Evolutionary conservation across 2,797 vertebrate genomes (phyloP), one percentile per base, ranked within the genome.

Genomic region (Fistularia tabacaria): DNA sequence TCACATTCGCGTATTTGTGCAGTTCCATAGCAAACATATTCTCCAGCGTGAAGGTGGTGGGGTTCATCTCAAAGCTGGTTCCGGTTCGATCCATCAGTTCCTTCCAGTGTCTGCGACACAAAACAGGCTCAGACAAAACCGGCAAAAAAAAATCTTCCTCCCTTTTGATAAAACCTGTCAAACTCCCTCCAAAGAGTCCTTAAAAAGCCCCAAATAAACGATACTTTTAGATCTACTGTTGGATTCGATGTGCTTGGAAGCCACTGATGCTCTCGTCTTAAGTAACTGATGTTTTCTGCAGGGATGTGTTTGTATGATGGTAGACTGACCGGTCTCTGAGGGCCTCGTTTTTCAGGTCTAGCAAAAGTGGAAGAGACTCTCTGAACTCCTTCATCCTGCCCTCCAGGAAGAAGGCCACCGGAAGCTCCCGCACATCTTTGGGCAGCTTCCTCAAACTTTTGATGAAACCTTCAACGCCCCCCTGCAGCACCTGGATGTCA

Each of bases 11-110:
- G 46, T 98, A 78, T 54, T 82, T 95, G 83, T 98, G 88, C 41
- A 99, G 88, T 49, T 99, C 94, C 95, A 99, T 98, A 10, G 95
- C 85, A 46, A 99, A 99, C 95, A 99, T 96, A 69, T 96, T 97
- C 69, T 97, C 93, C 82, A 99, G 83, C 10, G 97, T 99, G 80
- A 99, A 97, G 6, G 87, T 94, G 11, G 91, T 91, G 0, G 90
- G 81, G 48, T 92, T 91, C 91, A 97, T 96, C 64, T 96, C 93
- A 75, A 99, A 99, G 47, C 69, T 85, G 9, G 91, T 93, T 3
- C 89, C 89, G 0, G 95, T 98, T 62, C 85, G 91, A 37, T 88
- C 84, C 95, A 98, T 98, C 48, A 99, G 90, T 3, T 93, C 91
- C 55, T 90, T 91, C 97, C 97, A 99, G 73, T 99, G 97, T 78